A percentile compares a stretch with the other conserved stretches of the same genome.
Evolutionary conservation across 2,888 invertebrate species (phyloP).

Genomic region (Polyommatus icarus): DNA sequence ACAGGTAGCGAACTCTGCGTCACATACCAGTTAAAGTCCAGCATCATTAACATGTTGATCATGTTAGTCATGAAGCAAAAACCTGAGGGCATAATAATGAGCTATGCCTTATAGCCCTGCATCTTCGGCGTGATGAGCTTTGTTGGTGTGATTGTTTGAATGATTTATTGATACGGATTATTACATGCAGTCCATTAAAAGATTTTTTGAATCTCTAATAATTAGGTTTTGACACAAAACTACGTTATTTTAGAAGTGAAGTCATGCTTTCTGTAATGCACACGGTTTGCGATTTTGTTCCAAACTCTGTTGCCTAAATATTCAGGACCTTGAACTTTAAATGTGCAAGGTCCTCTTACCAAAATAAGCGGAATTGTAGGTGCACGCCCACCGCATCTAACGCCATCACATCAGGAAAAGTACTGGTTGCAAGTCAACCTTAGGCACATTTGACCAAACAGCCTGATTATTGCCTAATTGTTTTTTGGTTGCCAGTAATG

Average conservation of each 20-base stretch:
- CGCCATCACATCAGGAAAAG: background rate
- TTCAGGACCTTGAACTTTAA: background rate
- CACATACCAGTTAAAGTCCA: background rate
- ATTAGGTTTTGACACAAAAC: too few relatives aligned
- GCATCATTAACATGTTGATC: background rate
- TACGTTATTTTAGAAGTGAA: too few relatives aligned
- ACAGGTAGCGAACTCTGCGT: constrained; percentile 6
- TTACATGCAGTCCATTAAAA: too few relatives aligned
- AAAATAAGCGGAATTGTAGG: background rate
- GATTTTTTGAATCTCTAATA: too few relatives aligned
- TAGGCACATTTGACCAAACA: background rate
- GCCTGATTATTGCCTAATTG: too few relatives aligned
- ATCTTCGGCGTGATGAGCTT: too few relatives aligned
- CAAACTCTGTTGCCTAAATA: background rate
- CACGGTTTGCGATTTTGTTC: background rate
- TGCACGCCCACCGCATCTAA: background rate
- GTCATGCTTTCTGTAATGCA: too few relatives aligned
- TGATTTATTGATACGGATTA: too few relatives aligned
- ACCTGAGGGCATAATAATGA: background rate
- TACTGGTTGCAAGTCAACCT: background rate
- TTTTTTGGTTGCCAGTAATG: background rate
- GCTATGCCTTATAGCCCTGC: too few relatives aligned
- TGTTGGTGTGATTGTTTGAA: too few relatives aligned
- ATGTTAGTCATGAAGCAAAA: background rate
- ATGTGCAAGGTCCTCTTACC: background rate